These are phyloP conservation scores for Aulostomus chinensis DNA, from an alignment of 2,797 vertebrate genomes.

Conservation along the genomic window DNA sequence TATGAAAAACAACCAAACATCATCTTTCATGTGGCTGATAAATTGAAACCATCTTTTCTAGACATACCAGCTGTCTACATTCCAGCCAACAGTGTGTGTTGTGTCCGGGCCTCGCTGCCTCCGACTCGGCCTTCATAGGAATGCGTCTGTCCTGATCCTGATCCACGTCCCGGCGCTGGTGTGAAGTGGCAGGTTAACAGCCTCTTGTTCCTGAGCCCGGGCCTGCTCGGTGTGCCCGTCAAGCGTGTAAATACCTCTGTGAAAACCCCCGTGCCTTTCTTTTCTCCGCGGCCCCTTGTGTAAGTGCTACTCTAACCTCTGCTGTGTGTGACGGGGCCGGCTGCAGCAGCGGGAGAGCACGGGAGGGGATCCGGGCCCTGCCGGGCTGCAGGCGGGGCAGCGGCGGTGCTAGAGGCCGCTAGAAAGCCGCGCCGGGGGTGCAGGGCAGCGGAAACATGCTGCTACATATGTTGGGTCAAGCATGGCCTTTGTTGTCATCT, in stretches of 20 bases:
- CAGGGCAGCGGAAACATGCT: slow-evolving; percentile 83
- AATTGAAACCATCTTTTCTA: too few relatives aligned
- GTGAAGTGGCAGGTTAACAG: slow-evolving; percentile 87
- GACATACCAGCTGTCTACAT: too few relatives aligned
- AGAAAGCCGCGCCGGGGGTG: slow-evolving; percentile 80
- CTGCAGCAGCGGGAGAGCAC: slow-evolving; percentile 79
- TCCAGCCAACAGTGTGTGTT: too few relatives aligned
- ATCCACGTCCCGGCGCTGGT: slow-evolving; percentile 79
- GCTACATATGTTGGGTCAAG: slow-evolving; percentile 94
- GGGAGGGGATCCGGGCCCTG: slow-evolving; percentile 78
- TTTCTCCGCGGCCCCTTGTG: slow-evolving; percentile 71
- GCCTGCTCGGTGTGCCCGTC: slow-evolving; percentile 81
- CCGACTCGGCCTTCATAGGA: slow-evolving; percentile 77
- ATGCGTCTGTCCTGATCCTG: slow-evolving; percentile 72
- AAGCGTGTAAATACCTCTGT: slow-evolving; percentile 87
- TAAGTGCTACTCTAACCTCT: slow-evolving; percentile 89
- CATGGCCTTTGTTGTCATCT: slow-evolving; percentile 85
- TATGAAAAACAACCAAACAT: too few relatives aligned
- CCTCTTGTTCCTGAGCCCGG: slow-evolving; percentile 77
- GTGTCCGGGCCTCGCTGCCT: slow-evolving; percentile 21
- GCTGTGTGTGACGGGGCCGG: slow-evolving; percentile 72
- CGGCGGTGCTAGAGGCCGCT: slow-evolving; percentile 74
- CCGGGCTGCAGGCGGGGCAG: slow-evolving; percentile 76
- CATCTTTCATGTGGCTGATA: too few relatives aligned
- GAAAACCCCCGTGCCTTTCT: slow-evolving; percentile 70